Base-by-base conservation (phyloP, 2,888 invertebrate species). In the Lapara coniferarum region DNA sequence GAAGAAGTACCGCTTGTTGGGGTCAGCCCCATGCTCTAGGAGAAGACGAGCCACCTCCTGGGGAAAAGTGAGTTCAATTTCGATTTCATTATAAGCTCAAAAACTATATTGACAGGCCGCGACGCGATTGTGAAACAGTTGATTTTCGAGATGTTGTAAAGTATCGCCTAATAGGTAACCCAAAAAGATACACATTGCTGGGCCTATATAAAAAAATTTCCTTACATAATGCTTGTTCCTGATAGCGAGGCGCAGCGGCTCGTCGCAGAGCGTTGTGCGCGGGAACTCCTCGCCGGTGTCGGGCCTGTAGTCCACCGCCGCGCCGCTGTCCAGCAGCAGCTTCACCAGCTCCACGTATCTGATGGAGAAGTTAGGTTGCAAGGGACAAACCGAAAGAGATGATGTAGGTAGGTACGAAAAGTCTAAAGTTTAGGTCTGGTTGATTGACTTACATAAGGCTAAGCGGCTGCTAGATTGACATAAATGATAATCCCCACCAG, bases 1-100 rank as follows among this genome's bases (percentile, higher is more conserved):
- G 86, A 98, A 97, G 91, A 98, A 98, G 89, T 98, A 98, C n/a
- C 97, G 95, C 81, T 98, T 97, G 89, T 98, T 98, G 7, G 98
- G 97, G 87, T 98, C 96, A 0, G 98, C 98, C 0, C 98, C 98
- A 76, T 96, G 95, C 81, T 97, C 96, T 46, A 98, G 91, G 3
- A 98, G 94, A 51, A 97, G 92, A 77, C 95, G 94, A 0, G 96
- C 96, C 30, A 96, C 95, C 10, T 95, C 95, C 94, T 94, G 77
- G 0, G 75, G 76, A 68, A 46, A 16, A 10, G 19, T 8, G 0
- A 16, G 10, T 56, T 56, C 2, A 2, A 10, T 12, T 16, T 2
- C 4, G 16, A 16, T 12, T 8, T 59, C 4, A 19, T 7, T 44
- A 44, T 6, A 37, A 37, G 37, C 37, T 37, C 5, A 25, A 25